Percentiles rank a stretch among this genome's conserved stretches.
Evolutionary conservation across 1,140 invertebrate species (phyloP).

Genomic region (Helicoverpa armigera): DNA sequence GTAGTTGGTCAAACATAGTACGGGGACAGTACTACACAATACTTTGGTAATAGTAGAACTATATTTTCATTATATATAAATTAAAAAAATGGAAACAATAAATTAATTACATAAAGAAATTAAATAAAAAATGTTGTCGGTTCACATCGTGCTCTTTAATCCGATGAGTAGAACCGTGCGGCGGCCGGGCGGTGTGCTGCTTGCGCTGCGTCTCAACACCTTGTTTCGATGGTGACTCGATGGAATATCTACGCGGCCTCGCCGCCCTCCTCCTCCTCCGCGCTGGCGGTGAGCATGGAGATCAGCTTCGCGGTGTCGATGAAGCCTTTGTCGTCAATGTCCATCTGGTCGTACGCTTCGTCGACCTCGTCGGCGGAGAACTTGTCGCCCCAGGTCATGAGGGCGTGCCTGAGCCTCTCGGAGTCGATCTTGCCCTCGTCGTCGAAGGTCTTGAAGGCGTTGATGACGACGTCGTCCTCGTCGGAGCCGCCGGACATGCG

Average conservation of each 20-base stretch:
- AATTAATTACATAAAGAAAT: conserved; percentile 80
- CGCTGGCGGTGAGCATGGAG: conserved; percentile 94
- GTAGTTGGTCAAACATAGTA: conserved; percentile 43
- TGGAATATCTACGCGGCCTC: conserved; percentile 87
- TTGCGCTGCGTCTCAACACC: conserved; percentile 38
- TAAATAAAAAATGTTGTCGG: conserved; percentile 78
- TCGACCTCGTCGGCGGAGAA: conserved; percentile 97
- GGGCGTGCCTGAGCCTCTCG: conserved; percentile 96
- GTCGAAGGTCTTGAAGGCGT: conserved; percentile 98
- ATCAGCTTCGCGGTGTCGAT: conserved; percentile 97
- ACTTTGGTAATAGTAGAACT: conserved; percentile 81
- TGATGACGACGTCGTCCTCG: conserved; percentile 97
- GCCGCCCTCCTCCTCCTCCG: conserved; percentile 91
- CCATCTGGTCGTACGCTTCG: conserved; percentile 98
- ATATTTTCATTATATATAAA: conserved; percentile 87
- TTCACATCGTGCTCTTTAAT: conserved; percentile 74
- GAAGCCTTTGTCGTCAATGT: conserved; percentile 96
- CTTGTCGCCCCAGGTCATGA: conserved; percentile 99
- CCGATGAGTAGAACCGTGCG: conserved; percentile 64
- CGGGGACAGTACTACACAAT: conserved; percentile 75
- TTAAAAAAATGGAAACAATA: conserved; percentile 86
- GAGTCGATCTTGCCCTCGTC: conserved; percentile 95
- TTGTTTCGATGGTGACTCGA: conserved; percentile 40
- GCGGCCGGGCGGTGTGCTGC: conserved; percentile 68
- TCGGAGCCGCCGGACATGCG: conserved; percentile 94